Conservation (phyloP, 2,888 invertebrate genomes). For the Cephus nigrinus region DNA sequence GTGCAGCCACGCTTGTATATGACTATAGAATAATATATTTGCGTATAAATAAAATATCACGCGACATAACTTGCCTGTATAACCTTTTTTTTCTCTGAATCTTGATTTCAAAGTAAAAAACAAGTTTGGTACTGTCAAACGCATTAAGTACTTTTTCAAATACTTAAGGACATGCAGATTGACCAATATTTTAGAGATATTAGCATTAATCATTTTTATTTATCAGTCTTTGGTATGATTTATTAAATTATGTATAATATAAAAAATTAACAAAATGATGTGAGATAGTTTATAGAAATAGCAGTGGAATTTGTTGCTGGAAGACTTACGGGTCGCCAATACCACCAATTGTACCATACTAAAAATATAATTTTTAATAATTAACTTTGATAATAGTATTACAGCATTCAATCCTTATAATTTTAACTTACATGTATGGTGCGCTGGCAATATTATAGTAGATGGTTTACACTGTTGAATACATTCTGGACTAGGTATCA, state of each 20-base stretch:
- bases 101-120: not conserved
- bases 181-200: not conserved
- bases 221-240: not conserved
- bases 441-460: slow-evolving; percentile 75
- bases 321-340: slow-evolving; percentile 79
- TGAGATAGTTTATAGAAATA: slow-evolving; percentile 76
- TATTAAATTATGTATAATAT: not conserved
- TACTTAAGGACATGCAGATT: not conserved
- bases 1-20: not conserved
- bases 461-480: slow-evolving; percentile 77
- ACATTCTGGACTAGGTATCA: slow-evolving; percentile 84
- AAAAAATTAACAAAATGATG: slow-evolving; percentile 75
- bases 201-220: not conserved
- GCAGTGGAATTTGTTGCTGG: slow-evolving; percentile 72
- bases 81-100: not conserved
- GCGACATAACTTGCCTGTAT: not conserved
- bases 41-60: not conserved
- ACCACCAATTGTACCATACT: slow-evolving; percentile 90
- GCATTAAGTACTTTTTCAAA: not conserved
- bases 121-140: not conserved
- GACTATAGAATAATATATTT: not conserved
- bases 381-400: slow-evolving; percentile 13
- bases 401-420: slow-evolving; percentile 10
- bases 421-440: slow-evolving; percentile 81
- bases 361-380: slow-evolving; percentile 59